These are phyloP conservation scores for Athalia cordata DNA, from an alignment of 2,888 invertebrate species.

Conservation along the genomic window DNA sequence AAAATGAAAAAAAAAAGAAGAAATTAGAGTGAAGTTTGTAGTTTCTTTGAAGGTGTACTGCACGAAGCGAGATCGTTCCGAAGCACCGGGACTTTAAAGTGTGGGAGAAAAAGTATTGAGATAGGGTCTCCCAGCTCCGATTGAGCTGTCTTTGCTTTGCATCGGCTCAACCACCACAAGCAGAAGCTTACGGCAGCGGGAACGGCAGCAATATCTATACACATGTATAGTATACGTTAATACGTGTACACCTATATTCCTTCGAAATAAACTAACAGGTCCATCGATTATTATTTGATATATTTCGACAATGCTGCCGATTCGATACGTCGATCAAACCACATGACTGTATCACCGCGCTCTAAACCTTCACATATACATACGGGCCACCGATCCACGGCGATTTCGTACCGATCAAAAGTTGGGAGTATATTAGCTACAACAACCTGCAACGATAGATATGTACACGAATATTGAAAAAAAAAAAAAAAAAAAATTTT, in stretches of 20 bases:
- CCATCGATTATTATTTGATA: slow-evolving; percentile 55
- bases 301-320: slow-evolving; percentile 53
- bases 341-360: background rate
- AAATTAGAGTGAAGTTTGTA: slow-evolving; percentile 7
- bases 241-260: too few species aligned
- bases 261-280: slow-evolving; percentile 23
- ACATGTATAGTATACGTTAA: too few species aligned
- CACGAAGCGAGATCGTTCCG: too few species aligned
- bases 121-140: slow-evolving; percentile 27
- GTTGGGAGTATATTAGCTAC: slow-evolving; percentile 8
- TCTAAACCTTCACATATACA: too few species aligned
- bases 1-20: slow-evolving; percentile 48
- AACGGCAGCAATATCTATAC: background rate
- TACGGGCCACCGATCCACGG: background rate
- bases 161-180: background rate
- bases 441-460: background rate
- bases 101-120: slow-evolving; percentile 29
- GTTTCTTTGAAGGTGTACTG: too few species aligned
- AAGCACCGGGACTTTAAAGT: background rate
- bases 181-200: too few species aligned
- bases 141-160: slow-evolving; percentile 47
- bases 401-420: too few species aligned
- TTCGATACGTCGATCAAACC: slow-evolving; percentile 56
- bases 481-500: background rate
- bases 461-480: background rate